These are phyloP conservation scores for Aplochiton taeniatus DNA, from an alignment of 2,797 vertebrate genomes.

Conservation along the genomic window DNA sequence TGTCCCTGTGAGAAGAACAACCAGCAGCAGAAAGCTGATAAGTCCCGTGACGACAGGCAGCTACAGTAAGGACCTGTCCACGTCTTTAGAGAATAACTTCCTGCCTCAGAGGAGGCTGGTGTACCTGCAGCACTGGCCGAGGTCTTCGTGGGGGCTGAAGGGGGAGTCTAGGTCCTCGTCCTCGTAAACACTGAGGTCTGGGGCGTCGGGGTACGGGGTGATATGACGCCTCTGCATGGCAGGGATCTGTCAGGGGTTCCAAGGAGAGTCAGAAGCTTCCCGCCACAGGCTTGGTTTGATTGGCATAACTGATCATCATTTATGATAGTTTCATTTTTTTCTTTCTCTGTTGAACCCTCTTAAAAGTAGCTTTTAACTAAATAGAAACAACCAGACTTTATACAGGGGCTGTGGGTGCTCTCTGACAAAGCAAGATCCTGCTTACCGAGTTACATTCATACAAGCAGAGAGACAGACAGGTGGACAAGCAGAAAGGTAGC, in stretches of 20 bases:
- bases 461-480: too few species aligned
- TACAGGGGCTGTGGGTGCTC: too few species aligned
- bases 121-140: constrained; percentile 83
- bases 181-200: constrained; percentile 88
- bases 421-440: too few species aligned
- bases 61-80: too few species aligned
- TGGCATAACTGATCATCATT: too few species aligned
- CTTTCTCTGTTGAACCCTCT: too few species aligned
- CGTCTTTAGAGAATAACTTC: neutral
- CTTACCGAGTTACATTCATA: too few species aligned
- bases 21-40: neutral
- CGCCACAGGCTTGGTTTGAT: too few species aligned
- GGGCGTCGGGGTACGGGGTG: constrained; percentile 88
- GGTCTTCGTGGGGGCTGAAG: constrained; percentile 75
- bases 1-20: constrained; percentile 74
- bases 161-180: constrained; percentile 79
- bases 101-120: neutral
- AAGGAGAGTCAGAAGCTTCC: neutral
- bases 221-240: constrained; percentile 93
- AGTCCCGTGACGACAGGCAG: neutral
- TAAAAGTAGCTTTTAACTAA: too few species aligned
- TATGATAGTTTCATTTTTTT: too few species aligned
- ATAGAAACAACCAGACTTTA: too few species aligned
- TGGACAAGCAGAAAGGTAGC: neutral
- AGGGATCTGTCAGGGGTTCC: constrained; percentile 81